Percentiles rank a stretch among this genome's conserved stretches.
phyloP scores from a whole-genome alignment of 2,888 invertebrate species.

The Aleiodes alternator region DNA sequence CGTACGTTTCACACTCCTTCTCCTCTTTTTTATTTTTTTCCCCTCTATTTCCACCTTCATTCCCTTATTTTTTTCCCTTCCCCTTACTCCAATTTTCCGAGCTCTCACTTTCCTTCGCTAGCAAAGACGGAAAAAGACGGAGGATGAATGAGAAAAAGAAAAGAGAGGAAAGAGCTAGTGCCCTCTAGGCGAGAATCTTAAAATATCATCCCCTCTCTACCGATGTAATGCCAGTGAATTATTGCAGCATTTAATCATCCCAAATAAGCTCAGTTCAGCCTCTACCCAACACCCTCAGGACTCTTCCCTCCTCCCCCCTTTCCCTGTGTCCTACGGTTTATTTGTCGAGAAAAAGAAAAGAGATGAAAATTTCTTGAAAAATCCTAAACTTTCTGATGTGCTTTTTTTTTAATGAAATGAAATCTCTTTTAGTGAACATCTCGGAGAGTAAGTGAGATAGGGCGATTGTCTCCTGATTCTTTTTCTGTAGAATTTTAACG shows the following conservation, averaged over 20 bases:
- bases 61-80: conserved; percentile 40
- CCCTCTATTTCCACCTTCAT: conserved; percentile 48
- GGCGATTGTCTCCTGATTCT: too few relatives aligned
- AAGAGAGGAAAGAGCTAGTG: conserved; percentile 48
- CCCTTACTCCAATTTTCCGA: conserved; percentile 3
- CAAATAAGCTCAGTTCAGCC: conserved; percentile 65
- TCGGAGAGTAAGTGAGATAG: too few relatives aligned
- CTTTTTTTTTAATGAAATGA: conserved; percentile 3
- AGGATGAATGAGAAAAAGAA: not conserved
- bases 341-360: not conserved
- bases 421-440: too few relatives aligned
- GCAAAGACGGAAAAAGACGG: conserved; percentile 8
- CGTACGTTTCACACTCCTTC: conserved; percentile 52
- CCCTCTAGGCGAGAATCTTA: conserved; percentile 65
- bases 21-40: conserved; percentile 38
- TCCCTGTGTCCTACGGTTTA: conserved; percentile 17
- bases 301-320: conserved; percentile 7
- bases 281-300: conserved; percentile 34
- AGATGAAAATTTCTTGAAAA: not conserved
- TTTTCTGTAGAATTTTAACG: too few relatives aligned
- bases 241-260: conserved; percentile 70
- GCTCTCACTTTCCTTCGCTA: conserved; percentile 8
- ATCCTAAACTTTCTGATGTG: not conserved
- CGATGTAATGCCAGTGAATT: conserved; percentile 61
- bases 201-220: conserved; percentile 63